These are phyloP conservation scores for Poeciliopsis retropinna DNA, from an alignment of 2,113 vertebrate species.

Conservation along the genomic window DNA sequence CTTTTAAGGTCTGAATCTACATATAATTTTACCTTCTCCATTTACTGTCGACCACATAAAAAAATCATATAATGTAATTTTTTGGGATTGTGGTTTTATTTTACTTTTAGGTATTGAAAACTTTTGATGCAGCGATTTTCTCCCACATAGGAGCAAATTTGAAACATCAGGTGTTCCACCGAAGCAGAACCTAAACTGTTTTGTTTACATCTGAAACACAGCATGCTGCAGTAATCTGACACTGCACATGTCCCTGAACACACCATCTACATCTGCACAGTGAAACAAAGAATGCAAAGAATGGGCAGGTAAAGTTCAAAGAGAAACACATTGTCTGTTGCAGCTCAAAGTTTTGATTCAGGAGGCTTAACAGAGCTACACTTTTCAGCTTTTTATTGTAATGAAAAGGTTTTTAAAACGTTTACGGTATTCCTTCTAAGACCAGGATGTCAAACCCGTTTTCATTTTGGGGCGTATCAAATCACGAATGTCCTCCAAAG, in stretches of 20 bases:
- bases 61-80: too few relatives aligned
- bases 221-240: background rate
- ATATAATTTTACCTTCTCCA: too few relatives aligned
- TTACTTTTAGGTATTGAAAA: too few relatives aligned
- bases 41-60: too few relatives aligned
- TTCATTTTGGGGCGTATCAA: too few relatives aligned
- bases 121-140: too few relatives aligned
- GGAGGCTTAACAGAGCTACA: background rate
- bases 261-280: background rate
- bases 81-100: too few relatives aligned
- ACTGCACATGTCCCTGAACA: background rate
- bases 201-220: too few relatives aligned
- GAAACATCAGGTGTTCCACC: background rate
- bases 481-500: too few relatives aligned
- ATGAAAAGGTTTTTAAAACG: background rate
- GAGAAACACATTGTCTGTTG: background rate
- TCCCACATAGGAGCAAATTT: too few relatives aligned
- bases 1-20: too few relatives aligned
- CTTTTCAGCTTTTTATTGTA: background rate
- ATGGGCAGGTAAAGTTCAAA: background rate
- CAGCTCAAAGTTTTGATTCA: background rate
- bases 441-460: too few relatives aligned
- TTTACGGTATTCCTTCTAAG: background rate
- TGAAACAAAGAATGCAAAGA: background rate
- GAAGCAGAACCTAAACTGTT: background rate